Percentiles rank a stretch among this genome's conserved stretches.
Evolutionary conservation across 2,888 invertebrate genomes (phyloP).

Genomic region (Parasteatoda lunata): DNA sequence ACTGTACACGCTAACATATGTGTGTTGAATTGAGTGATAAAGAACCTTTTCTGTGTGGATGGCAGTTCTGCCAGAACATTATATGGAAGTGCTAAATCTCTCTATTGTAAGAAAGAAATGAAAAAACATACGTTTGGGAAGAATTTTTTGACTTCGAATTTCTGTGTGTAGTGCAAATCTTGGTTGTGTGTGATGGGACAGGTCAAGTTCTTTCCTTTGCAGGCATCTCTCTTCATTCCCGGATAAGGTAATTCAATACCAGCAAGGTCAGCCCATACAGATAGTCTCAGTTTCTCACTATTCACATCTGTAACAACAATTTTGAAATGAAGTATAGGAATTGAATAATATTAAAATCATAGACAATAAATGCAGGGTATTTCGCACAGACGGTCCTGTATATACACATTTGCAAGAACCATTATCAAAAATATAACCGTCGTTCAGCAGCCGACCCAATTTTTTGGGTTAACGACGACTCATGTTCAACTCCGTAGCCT

Average conservation of each 20-base stretch:
- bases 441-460: too few species aligned
- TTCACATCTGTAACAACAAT: constrained; percentile 40
- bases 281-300: constrained; percentile 42
- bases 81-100: background rate
- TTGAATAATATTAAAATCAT: too few species aligned
- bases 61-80: background rate
- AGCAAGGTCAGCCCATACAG: constrained; percentile 45
- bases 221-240: constrained; percentile 63
- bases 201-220: constrained; percentile 62
- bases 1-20: background rate
- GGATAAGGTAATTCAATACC: constrained; percentile 56
- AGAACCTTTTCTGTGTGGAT: background rate
- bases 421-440: too few species aligned
- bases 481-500: too few species aligned
- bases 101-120: background rate
- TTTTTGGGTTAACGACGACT: too few species aligned
- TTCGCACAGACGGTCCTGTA: too few species aligned
- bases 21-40: background rate
- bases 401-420: too few species aligned
- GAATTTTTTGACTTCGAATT: constrained; percentile 54
- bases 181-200: constrained; percentile 48
- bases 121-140: constrained; percentile 49
- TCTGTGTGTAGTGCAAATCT: constrained; percentile 38
- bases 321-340: too few species aligned
- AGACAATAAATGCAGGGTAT: too few species aligned